phyloP scores from a whole-genome alignment of 2,113 vertebrate species.

The Triplophysa tibetana region DNA sequence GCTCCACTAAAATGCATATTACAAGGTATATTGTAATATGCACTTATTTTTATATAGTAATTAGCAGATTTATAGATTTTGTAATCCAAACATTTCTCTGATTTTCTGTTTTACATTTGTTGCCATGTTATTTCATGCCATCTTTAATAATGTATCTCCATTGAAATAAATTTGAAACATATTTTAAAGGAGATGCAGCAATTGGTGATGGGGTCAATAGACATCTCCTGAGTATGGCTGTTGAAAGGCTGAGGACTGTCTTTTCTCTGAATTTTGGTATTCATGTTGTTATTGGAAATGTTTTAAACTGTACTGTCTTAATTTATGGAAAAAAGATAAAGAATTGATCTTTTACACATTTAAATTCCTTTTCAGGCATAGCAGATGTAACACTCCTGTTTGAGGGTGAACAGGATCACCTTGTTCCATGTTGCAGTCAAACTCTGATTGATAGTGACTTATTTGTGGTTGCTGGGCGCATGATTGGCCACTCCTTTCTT shows the following conservation, averaged over 20 bases:
- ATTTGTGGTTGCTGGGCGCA: too few relatives aligned
- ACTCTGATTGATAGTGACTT: too few relatives aligned
- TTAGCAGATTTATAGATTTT: neutral
- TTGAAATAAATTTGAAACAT: neutral
- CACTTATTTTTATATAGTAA: too few relatives aligned
- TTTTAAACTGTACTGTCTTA: too few relatives aligned
- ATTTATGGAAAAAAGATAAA: too few relatives aligned
- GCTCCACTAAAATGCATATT: neutral
- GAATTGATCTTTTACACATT: too few relatives aligned
- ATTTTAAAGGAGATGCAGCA: neutral
- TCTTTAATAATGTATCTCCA: neutral
- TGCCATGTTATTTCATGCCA: neutral
- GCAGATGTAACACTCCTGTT: too few relatives aligned
- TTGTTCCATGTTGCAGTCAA: too few relatives aligned
- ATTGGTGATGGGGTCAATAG: slow-evolving; percentile 11
- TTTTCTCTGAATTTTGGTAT: slow-evolving; percentile 1
- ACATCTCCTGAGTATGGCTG: neutral
- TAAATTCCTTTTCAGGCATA: too few relatives aligned
- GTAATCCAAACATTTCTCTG: neutral
- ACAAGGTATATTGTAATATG: neutral
- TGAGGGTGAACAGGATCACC: too few relatives aligned
- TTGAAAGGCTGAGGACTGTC: neutral
- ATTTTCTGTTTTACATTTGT: neutral
- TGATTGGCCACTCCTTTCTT: too few relatives aligned
- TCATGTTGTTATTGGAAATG: too few relatives aligned